Evolutionary conservation across 2,113 vertebrate genomes (phyloP), one percentile per base, ranked within the genome.

Genomic region (Pituophis catenifer): DNA sequence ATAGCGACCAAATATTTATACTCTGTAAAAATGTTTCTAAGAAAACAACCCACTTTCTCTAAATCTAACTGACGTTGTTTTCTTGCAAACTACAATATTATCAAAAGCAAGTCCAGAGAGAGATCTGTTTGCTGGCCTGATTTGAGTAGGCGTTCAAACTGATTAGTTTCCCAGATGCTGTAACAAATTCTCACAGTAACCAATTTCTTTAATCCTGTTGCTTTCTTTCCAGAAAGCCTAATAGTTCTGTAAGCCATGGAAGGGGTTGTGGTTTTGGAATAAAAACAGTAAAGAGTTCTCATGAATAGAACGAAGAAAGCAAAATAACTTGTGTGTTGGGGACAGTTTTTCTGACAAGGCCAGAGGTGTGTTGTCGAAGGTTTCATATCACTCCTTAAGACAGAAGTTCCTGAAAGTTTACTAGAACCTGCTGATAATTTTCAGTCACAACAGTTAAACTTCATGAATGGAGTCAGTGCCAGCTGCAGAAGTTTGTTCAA

Each of bases 321-420:
- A 93, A 90, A 89, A 88, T 24, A 29, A 90, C 2, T 26, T 33
- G 57, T 91, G 86, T 92, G 21, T 91, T 93, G 85, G 11, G 33
- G 15, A 57, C 29, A 23, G 87, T 95, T 29, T n/a, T 58, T 93
- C 48, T 29, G 50, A 92, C 87, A 94, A 38, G 70, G n/a, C 23
- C 57, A 44, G 87, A 44, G 2, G 5, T 59, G 15, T 38, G 95
- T 91, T 95, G n/a, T n/a, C 91, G 93, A 91, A 93, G 88, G 58
- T 94, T 90, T 92, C 8, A 90, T 88, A 57, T 75, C 19, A 26
- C 19, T 94, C 8, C 26, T 90, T 10, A 1, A 1, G 44, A 6
- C 19, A 38, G 53, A 58, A 15, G 0, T 33, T 48, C 21, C 88
- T 3, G 38, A 50, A 59, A 59, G 44, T 87, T 93, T 94, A 89